Evolutionary conservation across 1,140 invertebrate genomes (phyloP).

Genomic region (Ruditapes philippinarum): DNA sequence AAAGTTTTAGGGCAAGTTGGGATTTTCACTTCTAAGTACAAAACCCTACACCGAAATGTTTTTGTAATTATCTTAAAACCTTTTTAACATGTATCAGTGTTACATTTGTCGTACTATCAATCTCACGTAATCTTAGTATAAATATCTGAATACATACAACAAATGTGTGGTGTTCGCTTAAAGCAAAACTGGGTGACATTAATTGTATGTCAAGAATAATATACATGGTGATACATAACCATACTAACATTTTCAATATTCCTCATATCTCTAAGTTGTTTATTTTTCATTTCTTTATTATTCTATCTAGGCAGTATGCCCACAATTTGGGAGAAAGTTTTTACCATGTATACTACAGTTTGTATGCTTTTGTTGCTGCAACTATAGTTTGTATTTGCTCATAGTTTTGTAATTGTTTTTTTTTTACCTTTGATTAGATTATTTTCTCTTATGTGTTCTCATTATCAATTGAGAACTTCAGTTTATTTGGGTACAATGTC

Average conservation of each 20-base stretch:
- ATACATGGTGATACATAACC: slow-evolving; percentile 12
- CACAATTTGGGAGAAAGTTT: slow-evolving; percentile 26
- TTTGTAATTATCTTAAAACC: too few species aligned
- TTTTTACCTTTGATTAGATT: slow-evolving; percentile 42
- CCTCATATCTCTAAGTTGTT: slow-evolving; percentile 13
- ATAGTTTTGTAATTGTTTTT: slow-evolving; percentile 14
- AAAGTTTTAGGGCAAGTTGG: too few species aligned
- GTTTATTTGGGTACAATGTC: slow-evolving; percentile 43
- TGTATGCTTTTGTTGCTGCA: slow-evolving; percentile 11
- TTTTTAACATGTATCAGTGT: too few species aligned
- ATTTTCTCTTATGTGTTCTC: slow-evolving; percentile 44
- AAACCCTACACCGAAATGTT: too few species aligned
- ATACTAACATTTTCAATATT: slow-evolving; percentile 29
- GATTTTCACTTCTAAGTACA: too few species aligned
- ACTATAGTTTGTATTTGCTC: slow-evolving; percentile 27
- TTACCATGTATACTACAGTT: slow-evolving; percentile 30
- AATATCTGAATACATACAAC: too few species aligned
- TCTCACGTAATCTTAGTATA: too few species aligned
- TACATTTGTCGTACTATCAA: too few species aligned
- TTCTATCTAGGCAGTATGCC: slow-evolving; percentile 19
- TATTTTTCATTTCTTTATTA: slow-evolving; percentile 19
- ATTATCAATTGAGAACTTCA: slow-evolving; percentile 44
- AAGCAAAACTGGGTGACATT: too few species aligned
- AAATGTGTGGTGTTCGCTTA: too few species aligned
- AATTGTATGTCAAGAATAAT: too few species aligned